Evolutionary conservation across 2,888 invertebrate species (phyloP), one percentile per base, ranked within the genome.

Genomic region (Cremastinae sp.): DNA sequence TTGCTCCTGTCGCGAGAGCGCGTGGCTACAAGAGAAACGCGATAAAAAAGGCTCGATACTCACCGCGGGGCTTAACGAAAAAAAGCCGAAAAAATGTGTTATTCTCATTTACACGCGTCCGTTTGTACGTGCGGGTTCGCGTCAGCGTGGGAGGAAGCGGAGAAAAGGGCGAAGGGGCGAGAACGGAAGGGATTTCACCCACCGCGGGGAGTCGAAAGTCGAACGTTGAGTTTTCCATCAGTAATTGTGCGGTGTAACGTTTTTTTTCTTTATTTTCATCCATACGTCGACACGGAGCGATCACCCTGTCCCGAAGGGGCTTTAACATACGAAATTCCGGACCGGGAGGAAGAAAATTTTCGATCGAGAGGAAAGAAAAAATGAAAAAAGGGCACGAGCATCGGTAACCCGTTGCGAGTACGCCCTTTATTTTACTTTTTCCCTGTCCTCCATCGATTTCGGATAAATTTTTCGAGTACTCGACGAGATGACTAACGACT

Each of bases 191-290:
- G 68, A 47, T 73, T 65, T 39, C 53, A 12, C 39, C 59, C 39
- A 72, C 68, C 64, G 47, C 69, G 65, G 76, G 76, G 76, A 59
- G 76, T 73, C 69, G 55, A 76, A 76, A 69, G 76, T 73, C 65
- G 73, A 62, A 65, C 45, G 69, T 49, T 59, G 41, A 35, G 68
- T 72, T 72, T 69, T 59, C 22, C 69, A 41, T 73, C 59, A 37
- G 53, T 76, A 73, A 76, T 76, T 76, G 76, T 76, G 76, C 76
- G 73, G 73, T 65, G 76, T 76, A 70, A 73, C 69, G 69, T 65
- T 69, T 76, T 72, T 65, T 43, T 37, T 45, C 56, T 71, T 45
- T 8, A 9, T 41, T 1, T 8, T 41, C 12, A 9, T 41, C 41
- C 2, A n/a, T 8, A 41, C 12, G 41, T 4, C 14, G 47, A 14